These are phyloP conservation scores for Chamaetylas fuelleborni DNA, from an alignment of 2,113 vertebrate species.

Conservation along the genomic window DNA sequence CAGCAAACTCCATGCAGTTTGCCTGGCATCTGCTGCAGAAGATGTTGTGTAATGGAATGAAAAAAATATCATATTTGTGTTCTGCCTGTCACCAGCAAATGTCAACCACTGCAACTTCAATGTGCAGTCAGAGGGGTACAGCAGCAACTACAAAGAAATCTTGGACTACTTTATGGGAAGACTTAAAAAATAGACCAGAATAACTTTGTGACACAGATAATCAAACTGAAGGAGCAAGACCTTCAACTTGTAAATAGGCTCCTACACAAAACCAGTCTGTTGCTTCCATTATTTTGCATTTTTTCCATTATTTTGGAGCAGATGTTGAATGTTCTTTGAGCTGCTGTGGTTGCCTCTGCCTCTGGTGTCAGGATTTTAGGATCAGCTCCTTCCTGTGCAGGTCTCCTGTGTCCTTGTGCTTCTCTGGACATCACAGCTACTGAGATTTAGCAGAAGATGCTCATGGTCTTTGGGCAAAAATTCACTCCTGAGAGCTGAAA, in stretches of 20 bases:
- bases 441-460: not conserved
- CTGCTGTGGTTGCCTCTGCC: not conserved
- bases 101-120: not conserved
- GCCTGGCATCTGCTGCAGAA: not conserved
- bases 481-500: not conserved
- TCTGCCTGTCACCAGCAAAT: not conserved
- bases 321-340: not conserved
- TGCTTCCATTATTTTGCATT: not conserved
- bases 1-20: not conserved
- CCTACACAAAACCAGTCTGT: not conserved
- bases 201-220: not conserved
- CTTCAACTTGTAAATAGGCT: not conserved
- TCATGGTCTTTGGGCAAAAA: not conserved
- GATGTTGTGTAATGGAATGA: not conserved
- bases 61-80: not conserved
- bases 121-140: not conserved
- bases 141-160: constrained; percentile 13
- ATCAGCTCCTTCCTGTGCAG: not conserved
- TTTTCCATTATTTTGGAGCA: not conserved
- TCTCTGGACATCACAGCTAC: not conserved
- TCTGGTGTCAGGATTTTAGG: not conserved
- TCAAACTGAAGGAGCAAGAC: not conserved
- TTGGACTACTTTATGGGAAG: not conserved
- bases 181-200: not conserved
- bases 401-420: not conserved